phyloP scores from a whole-genome alignment of 1,140 invertebrate species.

The Triops longicaudatus region DNA sequence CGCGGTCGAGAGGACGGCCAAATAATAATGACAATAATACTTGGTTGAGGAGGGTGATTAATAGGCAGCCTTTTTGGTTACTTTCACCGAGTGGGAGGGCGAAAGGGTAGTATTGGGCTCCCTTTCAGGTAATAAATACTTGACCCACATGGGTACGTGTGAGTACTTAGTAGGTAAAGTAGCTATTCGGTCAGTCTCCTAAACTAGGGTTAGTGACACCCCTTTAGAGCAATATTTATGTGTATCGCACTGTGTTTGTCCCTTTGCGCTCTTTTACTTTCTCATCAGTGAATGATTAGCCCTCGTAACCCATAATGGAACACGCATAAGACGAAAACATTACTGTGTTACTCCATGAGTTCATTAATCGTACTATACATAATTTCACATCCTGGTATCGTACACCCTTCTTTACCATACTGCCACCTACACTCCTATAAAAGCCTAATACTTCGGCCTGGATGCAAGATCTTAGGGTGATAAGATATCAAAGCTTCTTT shows the following conservation, averaged over 20 bases:
- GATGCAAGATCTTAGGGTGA: too few relatives aligned
- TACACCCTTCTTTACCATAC: too few relatives aligned
- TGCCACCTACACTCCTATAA: too few relatives aligned
- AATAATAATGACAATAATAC: slow-evolving; percentile 4
- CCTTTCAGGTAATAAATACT: not conserved
- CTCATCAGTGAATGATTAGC: not conserved
- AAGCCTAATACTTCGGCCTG: too few relatives aligned
- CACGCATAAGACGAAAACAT: not conserved
- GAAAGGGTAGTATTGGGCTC: too few relatives aligned
- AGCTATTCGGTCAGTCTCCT: too few relatives aligned
- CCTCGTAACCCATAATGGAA: not conserved
- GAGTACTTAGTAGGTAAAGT: too few relatives aligned
- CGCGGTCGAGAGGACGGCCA: not conserved
- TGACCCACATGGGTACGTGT: not conserved
- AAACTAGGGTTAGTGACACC: too few relatives aligned
- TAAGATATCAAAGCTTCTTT: not conserved
- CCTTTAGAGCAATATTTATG: not conserved
- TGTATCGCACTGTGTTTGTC: not conserved
- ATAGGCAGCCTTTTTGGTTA: not conserved
- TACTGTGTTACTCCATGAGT: too few relatives aligned
- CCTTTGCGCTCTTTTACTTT: not conserved
- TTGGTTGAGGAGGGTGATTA: not conserved
- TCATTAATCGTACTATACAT: too few relatives aligned
- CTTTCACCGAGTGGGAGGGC: too few relatives aligned
- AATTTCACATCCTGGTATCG: too few relatives aligned